Evolutionary conservation across 2,888 invertebrate genomes (phyloP), one percentile per base, ranked within the genome.

Genomic region (Adelognathus sp.): DNA sequence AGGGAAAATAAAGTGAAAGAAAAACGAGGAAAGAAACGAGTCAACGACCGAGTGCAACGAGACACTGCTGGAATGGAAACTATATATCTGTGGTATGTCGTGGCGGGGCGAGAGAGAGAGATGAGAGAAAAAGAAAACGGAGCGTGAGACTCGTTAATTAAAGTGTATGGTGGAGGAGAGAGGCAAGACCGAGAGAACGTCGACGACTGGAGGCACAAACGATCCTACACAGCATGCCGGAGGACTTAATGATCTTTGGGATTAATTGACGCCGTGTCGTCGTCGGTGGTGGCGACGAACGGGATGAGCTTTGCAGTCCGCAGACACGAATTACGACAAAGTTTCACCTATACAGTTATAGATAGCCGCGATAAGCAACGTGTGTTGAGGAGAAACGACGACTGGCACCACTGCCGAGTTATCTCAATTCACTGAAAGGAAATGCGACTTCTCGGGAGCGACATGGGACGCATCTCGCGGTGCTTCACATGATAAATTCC

Each of bases 221-320:
- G 78, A 66, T 74, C 63, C 52, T 41, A n/a, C n/a, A n/a, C n/a
- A 21, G 41, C 36, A n/a, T 73, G 41, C 70, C 46, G 50, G 39
- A 21, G 21, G 61, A 71, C 70, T 74, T 74, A 74, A 79, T 74
- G 74, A 79, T 79, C 79, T 79, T 75, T 75, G 36, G 66, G 61
- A 71, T 75, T 79, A 79, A 79, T 79, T 74, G 79, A 74, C 74
- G 52, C 60, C 74, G 70, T 60, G 69, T 74, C 60, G 36, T n/a
- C n/a, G n/a, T n/a, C 72, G 44, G 41, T 29, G 52, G 39, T 66
- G n/a, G n/a, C n/a, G n/a, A n/a, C 50, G 27, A 74, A 76, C 52
- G 74, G 71, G 66, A 66, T 61, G 74, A 70, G 78, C 70, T 54
- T 14, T 9, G 21, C 46, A 46, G 21, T 21, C 46, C 27, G 70